phyloP scores from a whole-genome alignment of 2,113 vertebrate genomes.

The Cisticola juncidis region DNA sequence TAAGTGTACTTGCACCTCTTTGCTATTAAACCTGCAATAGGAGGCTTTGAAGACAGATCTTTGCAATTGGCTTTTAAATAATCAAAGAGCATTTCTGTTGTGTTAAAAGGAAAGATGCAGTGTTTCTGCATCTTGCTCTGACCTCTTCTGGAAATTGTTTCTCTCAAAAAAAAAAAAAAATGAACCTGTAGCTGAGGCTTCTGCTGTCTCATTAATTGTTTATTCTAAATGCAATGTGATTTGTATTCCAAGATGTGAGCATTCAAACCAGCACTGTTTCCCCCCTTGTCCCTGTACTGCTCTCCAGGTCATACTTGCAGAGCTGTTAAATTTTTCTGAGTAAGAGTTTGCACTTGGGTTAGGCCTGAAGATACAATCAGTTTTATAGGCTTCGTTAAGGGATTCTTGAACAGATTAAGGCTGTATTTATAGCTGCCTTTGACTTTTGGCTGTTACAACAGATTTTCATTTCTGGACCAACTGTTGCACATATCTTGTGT shows the following conservation, averaged over 20 bases:
- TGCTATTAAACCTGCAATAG: slow-evolving; percentile 56
- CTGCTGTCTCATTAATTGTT: slow-evolving; percentile 41
- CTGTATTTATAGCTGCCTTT: slow-evolving; percentile 53
- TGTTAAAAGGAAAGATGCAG: slow-evolving; percentile 47
- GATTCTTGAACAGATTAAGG: slow-evolving; percentile 33
- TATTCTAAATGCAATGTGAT: not conserved
- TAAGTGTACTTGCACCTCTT: slow-evolving; percentile 66
- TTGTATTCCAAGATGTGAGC: not conserved
- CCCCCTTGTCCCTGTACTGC: not conserved
- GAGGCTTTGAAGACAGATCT: slow-evolving; percentile 47
- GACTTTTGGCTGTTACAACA: slow-evolving; percentile 51
- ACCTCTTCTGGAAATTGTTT: not conserved
- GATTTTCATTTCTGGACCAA: slow-evolving; percentile 24
- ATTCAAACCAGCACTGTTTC: not conserved
- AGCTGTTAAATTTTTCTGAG: slow-evolving; percentile 20
- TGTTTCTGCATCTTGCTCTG: not conserved
- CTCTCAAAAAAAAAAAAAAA: not conserved
- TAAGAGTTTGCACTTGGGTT: slow-evolving; percentile 22
- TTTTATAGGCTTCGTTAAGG: slow-evolving; percentile 50
- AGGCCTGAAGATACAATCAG: slow-evolving; percentile 37
- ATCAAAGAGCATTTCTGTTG: slow-evolving; percentile 38
- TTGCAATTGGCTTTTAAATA: slow-evolving; percentile 52
- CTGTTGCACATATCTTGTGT: not conserved
- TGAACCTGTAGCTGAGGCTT: not conserved
- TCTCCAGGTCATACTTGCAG: not conserved